Evolutionary conservation across 1,140 invertebrate species (phyloP), one percentile per base, ranked within the genome.

Genomic region (Temnothorax longispinosus): DNA sequence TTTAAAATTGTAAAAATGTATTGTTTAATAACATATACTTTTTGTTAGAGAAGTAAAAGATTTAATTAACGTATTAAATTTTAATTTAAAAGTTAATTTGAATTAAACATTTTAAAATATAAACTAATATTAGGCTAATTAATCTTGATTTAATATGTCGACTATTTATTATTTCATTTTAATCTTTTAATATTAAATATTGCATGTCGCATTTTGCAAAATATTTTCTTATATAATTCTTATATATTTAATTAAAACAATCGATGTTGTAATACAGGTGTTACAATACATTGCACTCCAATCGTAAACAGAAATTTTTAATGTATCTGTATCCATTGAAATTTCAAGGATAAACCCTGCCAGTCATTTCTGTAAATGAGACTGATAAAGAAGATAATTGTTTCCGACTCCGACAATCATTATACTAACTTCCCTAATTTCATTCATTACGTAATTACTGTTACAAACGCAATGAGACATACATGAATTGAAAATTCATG

Each of bases 1-100:
- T 21, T 38, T 11, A 76, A 76, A 76, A 54, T 74, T 74, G 32
- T 32, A 54, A n/a, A 54, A 35, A 54, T 27, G 18, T 72, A 38
- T 54, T 10, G 18, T n/a, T 54, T 52, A 54, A 72, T 54, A 72
- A 21, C 38, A 54, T 38, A 21, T 21, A 62, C 21, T 11, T 47
- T 64, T 44, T 15, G 2, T 2, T 77, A 38, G 0, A 78, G 0
- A 67, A 67, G 0, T 78, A 47, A 65, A 78, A 65, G 3, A 47
- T 65, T 47, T 65, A n/a, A 35, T 35, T 64, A 65, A 3, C 0
- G 10, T 78, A 64, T 32, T 67, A 67, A n/a, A 62, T n/a, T 78
- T 21, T 77, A 74, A 74, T 77, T 1, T 6, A 77, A 67, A 64
- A 27, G 11, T 74, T 74, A 56, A 56, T 56, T 38, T 65, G 2